These are phyloP conservation scores for Sphaerophoria taeniata DNA, from an alignment of 2,888 invertebrate species.

Conservation along the genomic window DNA sequence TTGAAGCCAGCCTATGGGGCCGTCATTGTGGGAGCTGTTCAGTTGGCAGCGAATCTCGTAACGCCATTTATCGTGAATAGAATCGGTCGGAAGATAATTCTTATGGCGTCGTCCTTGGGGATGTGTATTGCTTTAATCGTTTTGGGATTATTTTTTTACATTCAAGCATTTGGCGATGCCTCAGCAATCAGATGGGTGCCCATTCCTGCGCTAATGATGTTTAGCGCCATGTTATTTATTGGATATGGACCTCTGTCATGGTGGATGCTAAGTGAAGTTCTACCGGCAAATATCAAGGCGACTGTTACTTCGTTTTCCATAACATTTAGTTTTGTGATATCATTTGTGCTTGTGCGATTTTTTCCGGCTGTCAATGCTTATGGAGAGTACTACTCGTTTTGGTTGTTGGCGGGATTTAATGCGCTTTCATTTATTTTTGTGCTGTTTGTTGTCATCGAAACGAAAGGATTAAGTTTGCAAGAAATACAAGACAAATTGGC, in stretches of 20 bases:
- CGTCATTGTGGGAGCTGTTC: constrained; percentile 90
- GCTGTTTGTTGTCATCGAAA: constrained; percentile 91
- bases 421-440: constrained; percentile 76
- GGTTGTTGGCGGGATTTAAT: constrained; percentile 10
- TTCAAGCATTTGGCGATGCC: constrained; percentile 81
- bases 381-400: constrained; percentile 3
- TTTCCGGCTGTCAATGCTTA: constrained; percentile 12
- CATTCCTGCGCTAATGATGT: constrained; percentile 79
- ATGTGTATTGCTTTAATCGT: constrained; percentile 87
- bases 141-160: constrained; percentile 86
- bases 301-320: constrained; percentile 18
- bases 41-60: constrained; percentile 88
- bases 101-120: constrained; percentile 88
- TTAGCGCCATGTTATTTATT: constrained; percentile 82
- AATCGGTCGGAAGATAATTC: constrained; percentile 88
- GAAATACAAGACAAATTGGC: constrained; percentile 78
- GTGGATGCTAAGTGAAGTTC: constrained; percentile 77
- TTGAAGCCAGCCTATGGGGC: constrained; percentile 87
- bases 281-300: constrained; percentile 88
- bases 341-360: constrained; percentile 16
- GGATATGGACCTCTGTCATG: constrained; percentile 32
- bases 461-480: constrained; percentile 88
- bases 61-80: constrained; percentile 91
- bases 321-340: neutral
- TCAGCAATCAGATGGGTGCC: constrained; percentile 10